phyloP scores from a whole-genome alignment of 92 coral and sea anemone genomes.

The Montipora capitata region DNA sequence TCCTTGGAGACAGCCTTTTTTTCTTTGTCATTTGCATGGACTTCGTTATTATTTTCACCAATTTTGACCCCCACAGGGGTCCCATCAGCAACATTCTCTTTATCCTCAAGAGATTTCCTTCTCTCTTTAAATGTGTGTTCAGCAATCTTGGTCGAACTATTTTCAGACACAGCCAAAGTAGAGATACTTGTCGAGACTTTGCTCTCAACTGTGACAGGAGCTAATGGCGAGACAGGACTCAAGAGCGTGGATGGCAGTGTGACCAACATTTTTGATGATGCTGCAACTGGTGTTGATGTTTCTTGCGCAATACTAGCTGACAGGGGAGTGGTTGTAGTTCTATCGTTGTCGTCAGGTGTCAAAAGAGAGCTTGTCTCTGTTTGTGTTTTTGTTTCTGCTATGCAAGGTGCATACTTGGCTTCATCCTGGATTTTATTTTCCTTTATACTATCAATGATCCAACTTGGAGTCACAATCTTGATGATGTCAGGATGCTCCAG shows the following conservation, averaged over 20 bases:
- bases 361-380: conserved; percentile 47
- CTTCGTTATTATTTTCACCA: conserved; percentile 39
- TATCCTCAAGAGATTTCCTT: background rate
- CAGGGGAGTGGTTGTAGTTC: conserved; percentile 49
- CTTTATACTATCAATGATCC: conserved; percentile 88
- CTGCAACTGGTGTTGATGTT: conserved; percentile 6
- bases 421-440: conserved; percentile 77
- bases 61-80: conserved; percentile 10
- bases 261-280: background rate
- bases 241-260: conserved; percentile 68
- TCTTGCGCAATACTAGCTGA: conserved; percentile 25
- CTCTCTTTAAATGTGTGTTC: background rate
- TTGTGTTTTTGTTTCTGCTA: conserved; percentile 33
- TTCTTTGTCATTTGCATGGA: conserved; percentile 16
- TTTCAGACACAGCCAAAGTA: conserved; percentile 16
- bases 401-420: conserved; percentile 77
- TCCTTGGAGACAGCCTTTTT: conserved; percentile 7
- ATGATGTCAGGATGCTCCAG: conserved; percentile 68
- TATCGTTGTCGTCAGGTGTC: conserved; percentile 73
- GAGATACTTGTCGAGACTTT: conserved; percentile 20
- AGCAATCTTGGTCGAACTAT: background rate
- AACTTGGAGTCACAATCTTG: conserved; percentile 93
- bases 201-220: conserved; percentile 36
- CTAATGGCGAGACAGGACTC: conserved; percentile 76
- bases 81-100: background rate